Base-by-base conservation (phyloP, 2,113 vertebrate species). In the Myotis davidii region DNA sequence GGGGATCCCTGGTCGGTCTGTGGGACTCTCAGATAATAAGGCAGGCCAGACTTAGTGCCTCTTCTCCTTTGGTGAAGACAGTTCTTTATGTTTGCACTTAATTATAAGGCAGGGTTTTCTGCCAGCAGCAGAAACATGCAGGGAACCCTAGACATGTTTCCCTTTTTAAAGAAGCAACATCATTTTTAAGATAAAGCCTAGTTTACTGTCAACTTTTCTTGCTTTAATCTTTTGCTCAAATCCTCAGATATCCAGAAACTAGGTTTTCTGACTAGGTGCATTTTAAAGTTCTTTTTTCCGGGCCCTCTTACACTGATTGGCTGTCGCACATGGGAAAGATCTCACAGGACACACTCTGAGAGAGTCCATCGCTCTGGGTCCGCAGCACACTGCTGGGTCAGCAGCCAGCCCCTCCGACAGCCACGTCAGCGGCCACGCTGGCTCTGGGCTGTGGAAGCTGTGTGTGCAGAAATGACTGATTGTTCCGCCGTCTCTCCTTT, bases 391-490 rank as follows among this genome's bases (percentile, higher is more conserved):
- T 97, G 98, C 98, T 92, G 96, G 61, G 93, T 96, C 97, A 98
- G 97, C 97, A 98, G 95, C 32, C 8, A 85, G 23, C 54, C 56
- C 2, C 88, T 42, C 94, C 23, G 4, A 74, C 72, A 34, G 97
- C 97, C 90, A 59, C 0, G 67, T 94, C 97, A 97, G 97, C 96
- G n/a, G 3, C 96, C 84, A 3, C 3, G 1, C 93, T 85, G 9
- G 84, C 95, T 78, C 88, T 61, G 86, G 94, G 93, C 95, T 2
- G 8, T 50, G 96, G n/a, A 39, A 97, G 97, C 97, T 98, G 96
- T n/a, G 45, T 96, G 84, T 95, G 98, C 98, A 97, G 90, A 96
- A 97, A 97, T 6, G 97, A 94, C 1, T 81, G 97, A 20, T 92
- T 64, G 94, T 78, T 94, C 96, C 90, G 96, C 95, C 82, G 67